Percentiles rank a stretch among this genome's conserved stretches.
These are phyloP conservation scores for Pollimyrus isidori DNA, from an alignment of 2,113 vertebrate genomes.

Conservation along the genomic window DNA sequence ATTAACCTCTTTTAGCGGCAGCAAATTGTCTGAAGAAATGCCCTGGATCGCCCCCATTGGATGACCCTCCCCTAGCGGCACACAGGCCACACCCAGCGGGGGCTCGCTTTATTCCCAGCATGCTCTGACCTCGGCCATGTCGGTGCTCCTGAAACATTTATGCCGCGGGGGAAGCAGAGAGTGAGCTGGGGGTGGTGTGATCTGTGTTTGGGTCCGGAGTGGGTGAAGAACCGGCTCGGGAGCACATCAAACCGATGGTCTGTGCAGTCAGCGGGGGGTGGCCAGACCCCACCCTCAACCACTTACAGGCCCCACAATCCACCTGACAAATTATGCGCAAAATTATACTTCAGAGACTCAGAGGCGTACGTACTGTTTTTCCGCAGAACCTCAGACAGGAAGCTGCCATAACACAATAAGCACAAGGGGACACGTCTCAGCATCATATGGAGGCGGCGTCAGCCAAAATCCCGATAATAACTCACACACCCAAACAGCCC, in stretches of 20 bases:
- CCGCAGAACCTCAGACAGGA: neutral
- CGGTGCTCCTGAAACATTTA: conserved; percentile 57
- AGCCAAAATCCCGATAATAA: neutral
- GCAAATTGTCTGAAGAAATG: neutral
- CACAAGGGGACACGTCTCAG: neutral
- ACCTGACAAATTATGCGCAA: neutral
- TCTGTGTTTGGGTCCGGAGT: neutral
- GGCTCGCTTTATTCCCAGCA: neutral
- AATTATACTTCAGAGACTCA: neutral
- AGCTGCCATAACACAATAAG: neutral
- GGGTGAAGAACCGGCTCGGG: neutral
- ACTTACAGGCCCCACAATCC: neutral
- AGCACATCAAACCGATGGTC: neutral
- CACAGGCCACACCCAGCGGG: neutral
- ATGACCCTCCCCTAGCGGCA: neutral
- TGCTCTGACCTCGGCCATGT: conserved; percentile 38
- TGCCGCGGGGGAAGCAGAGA: conserved; percentile 25
- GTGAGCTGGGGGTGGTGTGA: conserved; percentile 7
- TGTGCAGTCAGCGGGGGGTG: neutral
- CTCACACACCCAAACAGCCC: neutral
- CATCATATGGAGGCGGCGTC: neutral
- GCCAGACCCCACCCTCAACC: neutral
- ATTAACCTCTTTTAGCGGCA: neutral
- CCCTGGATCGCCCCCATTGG: neutral
- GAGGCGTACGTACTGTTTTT: neutral